phyloP scores from a whole-genome alignment of 2,888 invertebrate genomes.

The Cryptus armator region DNA sequence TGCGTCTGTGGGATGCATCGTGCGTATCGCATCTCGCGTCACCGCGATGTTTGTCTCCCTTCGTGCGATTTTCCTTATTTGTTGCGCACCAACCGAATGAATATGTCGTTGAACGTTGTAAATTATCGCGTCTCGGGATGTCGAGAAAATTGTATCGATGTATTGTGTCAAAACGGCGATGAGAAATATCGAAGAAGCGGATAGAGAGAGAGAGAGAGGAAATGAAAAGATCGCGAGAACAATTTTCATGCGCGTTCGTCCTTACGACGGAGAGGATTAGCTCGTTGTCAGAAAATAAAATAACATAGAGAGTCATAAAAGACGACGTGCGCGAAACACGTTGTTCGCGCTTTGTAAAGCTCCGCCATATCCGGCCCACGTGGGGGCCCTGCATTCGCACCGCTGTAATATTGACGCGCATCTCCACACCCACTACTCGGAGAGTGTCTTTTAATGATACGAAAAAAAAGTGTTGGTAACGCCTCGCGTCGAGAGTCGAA shows the following conservation, averaged over 20 bases:
- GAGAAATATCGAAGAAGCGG: constrained; percentile 51
- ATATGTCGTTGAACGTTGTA: background rate
- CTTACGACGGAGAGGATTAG: no score
- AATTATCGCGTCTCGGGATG: no score
- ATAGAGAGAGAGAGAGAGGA: constrained; percentile 61
- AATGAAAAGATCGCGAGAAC: no score
- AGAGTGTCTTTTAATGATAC: constrained; percentile 28
- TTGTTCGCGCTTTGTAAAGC: constrained; percentile 63
- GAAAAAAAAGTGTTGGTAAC: no score
- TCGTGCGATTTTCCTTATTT: constrained; percentile 27
- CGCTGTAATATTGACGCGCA: background rate
- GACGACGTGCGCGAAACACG: constrained; percentile 40
- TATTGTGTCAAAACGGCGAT: background rate
- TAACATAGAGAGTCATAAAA: constrained; percentile 43
- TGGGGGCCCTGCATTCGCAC: constrained; percentile 15
- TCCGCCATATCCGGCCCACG: constrained; percentile 45
- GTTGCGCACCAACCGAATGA: background rate
- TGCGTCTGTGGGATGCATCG: constrained; percentile 12
- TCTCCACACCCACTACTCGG: background rate
- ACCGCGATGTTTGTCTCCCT: constrained; percentile 20
- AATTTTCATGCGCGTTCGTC: no score
- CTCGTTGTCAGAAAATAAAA: constrained; percentile 16
- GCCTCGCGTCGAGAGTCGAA: no score
- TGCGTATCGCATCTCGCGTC: constrained; percentile 30
- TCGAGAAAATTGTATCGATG: no score